Base-by-base conservation (phyloP, 37 sponge, comb jelly and placozoan species). In the Geodia barretti region DNA sequence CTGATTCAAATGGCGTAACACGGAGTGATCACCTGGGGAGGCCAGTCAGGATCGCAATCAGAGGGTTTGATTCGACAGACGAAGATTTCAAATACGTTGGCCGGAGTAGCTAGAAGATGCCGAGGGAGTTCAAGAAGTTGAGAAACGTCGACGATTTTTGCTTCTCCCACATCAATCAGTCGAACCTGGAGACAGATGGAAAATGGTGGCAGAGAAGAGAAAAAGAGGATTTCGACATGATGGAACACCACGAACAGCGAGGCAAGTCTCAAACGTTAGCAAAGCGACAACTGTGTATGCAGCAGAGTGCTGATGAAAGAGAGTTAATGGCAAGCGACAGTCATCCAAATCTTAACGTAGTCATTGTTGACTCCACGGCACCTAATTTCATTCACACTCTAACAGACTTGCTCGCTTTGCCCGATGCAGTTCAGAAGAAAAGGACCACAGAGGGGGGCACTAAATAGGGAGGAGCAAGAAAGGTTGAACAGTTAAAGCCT, bases 11-110 rank as follows among this genome's bases (percentile, higher is more conserved):
- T 47, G 54, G 54, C 54, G n/a, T n/a, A n/a, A n/a, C n/a, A n/a
- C n/a, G n/a, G n/a, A n/a, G n/a, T n/a, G n/a, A 23, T 3, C 65
- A 75, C 81, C 61, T 87, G 68, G 5, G 41, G 34, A 7, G 91
- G 66, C 91, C 91, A 93, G 37, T 93, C 94, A 34, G 19, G 60
- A 66, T 93, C 94, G 11, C 43, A 41, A 67, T 93, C 94, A 8
- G 59, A 38, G 14, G 94, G 90, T 54, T 43, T 86, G 3, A 89
- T 26, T 39, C 82, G 64, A 83, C 90, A 93, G 14, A 89, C 31
- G 66, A 62, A 86, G 0, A 43, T 75, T 71, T 93, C 94, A 9
- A 87, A 47, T 21, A 93, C 94, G 60, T 83, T 87, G 43, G 87
- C 63, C 41, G 90, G 84, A 20, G 76, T 29, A 1, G 33, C 58